These are phyloP conservation scores for Brachylomia viminalis DNA, from an alignment of 2,888 invertebrate species.

Conservation along the genomic window DNA sequence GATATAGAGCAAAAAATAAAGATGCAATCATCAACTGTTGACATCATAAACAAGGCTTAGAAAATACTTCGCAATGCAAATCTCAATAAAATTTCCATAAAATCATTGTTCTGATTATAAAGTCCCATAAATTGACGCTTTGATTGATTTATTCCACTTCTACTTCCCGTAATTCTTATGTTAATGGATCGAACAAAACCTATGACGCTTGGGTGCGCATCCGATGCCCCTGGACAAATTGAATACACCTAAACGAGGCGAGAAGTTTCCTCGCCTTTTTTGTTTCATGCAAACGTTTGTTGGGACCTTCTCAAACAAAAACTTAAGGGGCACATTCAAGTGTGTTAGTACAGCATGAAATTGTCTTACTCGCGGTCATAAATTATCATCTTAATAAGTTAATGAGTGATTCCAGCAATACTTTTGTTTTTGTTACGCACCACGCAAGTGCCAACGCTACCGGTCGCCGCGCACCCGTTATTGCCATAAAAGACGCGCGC, in stretches of 20 bases:
- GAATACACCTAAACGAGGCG: slow-evolving; percentile 63
- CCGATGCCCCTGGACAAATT: slow-evolving; percentile 68
- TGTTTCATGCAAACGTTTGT: slow-evolving; percentile 53
- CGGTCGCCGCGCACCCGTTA: slow-evolving; percentile 81
- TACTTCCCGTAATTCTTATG: slow-evolving; percentile 73
- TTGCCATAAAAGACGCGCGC: slow-evolving; percentile 83
- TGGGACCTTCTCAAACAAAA: slow-evolving; percentile 63
- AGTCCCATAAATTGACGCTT: slow-evolving; percentile 63
- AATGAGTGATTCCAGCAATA: slow-evolving; percentile 88
- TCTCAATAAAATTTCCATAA: slow-evolving; percentile 67
- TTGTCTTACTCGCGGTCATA: slow-evolving; percentile 84
- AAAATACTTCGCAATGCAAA: slow-evolving; percentile 54
- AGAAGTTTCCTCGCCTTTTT: slow-evolving; percentile 64
- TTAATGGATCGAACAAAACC: slow-evolving; percentile 62
- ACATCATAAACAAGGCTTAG: slow-evolving; percentile 52
- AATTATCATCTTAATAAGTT: slow-evolving; percentile 90
- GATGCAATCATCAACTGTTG: slow-evolving; percentile 30
- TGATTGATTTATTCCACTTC: slow-evolving; percentile 71
- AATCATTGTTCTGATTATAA: slow-evolving; percentile 66
- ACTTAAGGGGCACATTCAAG: slow-evolving; percentile 72
- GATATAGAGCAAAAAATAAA: slow-evolving; percentile 10
- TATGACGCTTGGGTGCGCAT: slow-evolving; percentile 66
- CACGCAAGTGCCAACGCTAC: slow-evolving; percentile 80
- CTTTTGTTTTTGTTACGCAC: slow-evolving; percentile 83
- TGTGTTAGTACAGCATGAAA: slow-evolving; percentile 81